Percentiles rank a stretch among this genome's conserved stretches.
phyloP scores from a whole-genome alignment of 2,113 vertebrate species.

The Rhinolophus ferrumequinum region DNA sequence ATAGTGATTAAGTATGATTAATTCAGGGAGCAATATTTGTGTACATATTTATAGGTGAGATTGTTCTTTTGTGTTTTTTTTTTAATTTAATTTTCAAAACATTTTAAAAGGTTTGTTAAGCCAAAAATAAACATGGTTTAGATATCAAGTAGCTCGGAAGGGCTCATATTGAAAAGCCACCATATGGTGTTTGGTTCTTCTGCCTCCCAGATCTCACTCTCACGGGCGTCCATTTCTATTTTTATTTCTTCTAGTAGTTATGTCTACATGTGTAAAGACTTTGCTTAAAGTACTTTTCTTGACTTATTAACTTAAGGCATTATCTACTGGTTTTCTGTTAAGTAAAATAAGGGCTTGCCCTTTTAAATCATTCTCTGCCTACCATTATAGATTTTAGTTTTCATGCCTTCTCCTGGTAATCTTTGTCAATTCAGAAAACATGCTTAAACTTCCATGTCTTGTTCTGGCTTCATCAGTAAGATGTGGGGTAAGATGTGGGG shows the following conservation, averaged over 20 bases:
- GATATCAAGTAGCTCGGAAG: background rate
- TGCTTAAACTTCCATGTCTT: background rate
- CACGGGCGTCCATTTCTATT: background rate
- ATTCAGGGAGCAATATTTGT: background rate
- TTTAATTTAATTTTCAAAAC: slow-evolving; percentile 36
- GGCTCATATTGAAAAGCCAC: background rate
- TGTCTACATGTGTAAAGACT: slow-evolving; percentile 8
- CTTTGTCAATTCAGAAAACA: too few relatives aligned
- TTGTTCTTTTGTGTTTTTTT: background rate
- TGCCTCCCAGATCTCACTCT: background rate
- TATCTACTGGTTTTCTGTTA: background rate
- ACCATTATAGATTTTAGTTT: background rate
- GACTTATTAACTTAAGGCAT: background rate
- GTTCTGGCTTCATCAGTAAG: background rate
- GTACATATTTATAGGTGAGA: background rate
- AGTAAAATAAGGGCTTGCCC: background rate
- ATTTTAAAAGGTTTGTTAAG: background rate
- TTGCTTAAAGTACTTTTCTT: slow-evolving; percentile 31
- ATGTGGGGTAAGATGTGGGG: background rate
- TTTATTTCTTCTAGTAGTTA: background rate
- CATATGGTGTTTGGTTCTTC: background rate
- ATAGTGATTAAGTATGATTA: background rate
- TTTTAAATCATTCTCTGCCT: background rate
- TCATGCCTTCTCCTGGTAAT: background rate
- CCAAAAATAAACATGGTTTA: background rate